Evolutionary conservation across 2,113 vertebrate genomes (phyloP).

Genomic region (Myodes glareolus): DNA sequence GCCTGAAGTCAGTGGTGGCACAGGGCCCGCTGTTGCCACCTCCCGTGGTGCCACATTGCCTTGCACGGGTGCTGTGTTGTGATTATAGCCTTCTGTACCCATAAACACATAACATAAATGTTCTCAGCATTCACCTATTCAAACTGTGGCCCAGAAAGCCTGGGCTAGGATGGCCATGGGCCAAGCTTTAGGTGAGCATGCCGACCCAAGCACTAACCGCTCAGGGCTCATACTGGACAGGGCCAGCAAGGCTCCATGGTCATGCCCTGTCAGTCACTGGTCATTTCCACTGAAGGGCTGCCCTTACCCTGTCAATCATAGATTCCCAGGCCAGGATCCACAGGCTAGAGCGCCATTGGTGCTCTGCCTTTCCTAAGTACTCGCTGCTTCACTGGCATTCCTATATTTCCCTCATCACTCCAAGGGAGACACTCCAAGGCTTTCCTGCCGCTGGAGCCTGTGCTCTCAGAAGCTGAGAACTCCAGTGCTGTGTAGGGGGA

Average conservation of each 20-base stretch:
- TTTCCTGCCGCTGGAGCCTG: not conserved
- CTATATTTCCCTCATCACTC: not conserved
- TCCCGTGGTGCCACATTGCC: not conserved
- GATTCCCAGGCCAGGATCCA: not conserved
- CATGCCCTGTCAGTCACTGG: not conserved
- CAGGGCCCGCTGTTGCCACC: not conserved
- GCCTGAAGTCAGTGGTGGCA: fast-evolving
- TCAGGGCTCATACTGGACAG: not conserved
- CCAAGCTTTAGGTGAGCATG: not conserved
- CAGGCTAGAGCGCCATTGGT: not conserved
- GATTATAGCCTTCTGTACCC: not conserved
- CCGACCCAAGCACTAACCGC: too few species aligned
- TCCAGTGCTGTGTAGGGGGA: not conserved
- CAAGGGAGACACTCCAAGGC: not conserved
- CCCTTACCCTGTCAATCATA: not conserved
- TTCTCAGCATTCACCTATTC: not conserved
- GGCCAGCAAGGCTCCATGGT: not conserved
- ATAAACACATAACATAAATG: not conserved
- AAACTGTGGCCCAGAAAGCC: not conserved
- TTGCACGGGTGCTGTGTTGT: not conserved
- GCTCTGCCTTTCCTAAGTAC: not conserved
- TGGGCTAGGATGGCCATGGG: not conserved
- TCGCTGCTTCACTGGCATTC: not conserved
- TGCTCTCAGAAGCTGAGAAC: not conserved
- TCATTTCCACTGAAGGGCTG: too few species aligned